phyloP scores from a whole-genome alignment of 2,888 invertebrate species.

The Dinocampus coccinellae region DNA sequence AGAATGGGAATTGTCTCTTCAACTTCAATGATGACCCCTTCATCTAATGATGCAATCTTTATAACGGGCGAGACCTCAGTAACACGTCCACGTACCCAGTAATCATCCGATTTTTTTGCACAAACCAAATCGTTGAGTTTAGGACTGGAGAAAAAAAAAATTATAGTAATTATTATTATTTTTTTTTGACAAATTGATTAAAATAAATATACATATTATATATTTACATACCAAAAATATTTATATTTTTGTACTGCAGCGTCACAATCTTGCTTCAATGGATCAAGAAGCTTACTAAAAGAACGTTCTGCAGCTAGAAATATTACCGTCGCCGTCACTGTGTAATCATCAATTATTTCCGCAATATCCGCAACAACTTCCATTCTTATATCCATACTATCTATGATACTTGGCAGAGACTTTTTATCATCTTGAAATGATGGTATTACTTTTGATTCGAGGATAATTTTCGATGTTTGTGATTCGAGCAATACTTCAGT shows the following conservation, averaged over 20 bases:
- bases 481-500: not conserved
- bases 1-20: conserved; percentile 48
- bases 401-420: conserved; percentile 31
- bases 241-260: not conserved
- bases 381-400: not conserved
- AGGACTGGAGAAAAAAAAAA: conserved; percentile 43
- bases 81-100: conserved; percentile 61
- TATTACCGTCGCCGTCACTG: not conserved
- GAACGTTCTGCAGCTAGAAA: not conserved
- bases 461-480: no score
- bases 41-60: conserved; percentile 55
- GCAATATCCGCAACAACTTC: conserved; percentile 6
- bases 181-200: not conserved
- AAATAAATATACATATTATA: not conserved
- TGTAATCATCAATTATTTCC: conserved; percentile 5
- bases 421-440: not conserved
- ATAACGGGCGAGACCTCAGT: conserved; percentile 42
- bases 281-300: conserved; percentile 3
- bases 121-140: conserved; percentile 54
- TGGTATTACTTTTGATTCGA: no score
- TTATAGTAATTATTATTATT: not conserved
- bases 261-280: conserved; percentile 19
- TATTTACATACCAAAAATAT: not conserved
- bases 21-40: conserved; percentile 46
- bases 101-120: conserved; percentile 44